These are phyloP conservation scores for Leucoraja erinaceus DNA, from an alignment of 2,113 vertebrate genomes.

Conservation along the genomic window DNA sequence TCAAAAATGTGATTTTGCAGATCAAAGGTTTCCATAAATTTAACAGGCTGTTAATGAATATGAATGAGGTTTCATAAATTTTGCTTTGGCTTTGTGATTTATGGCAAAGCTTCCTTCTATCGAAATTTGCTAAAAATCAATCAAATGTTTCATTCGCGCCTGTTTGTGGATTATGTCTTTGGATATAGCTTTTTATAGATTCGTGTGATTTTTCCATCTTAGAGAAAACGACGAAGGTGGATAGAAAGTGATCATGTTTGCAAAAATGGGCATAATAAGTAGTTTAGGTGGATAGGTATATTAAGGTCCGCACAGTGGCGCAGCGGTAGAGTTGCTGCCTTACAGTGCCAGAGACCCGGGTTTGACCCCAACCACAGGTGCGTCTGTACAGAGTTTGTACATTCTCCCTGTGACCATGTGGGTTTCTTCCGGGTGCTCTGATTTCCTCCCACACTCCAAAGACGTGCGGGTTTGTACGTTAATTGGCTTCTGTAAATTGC, in stretches of 20 bases:
- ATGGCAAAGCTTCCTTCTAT: conserved; percentile 58
- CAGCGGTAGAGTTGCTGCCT: too few species aligned
- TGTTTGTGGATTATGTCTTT: not conserved
- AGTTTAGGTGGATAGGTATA: not conserved
- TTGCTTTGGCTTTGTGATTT: conserved; percentile 58
- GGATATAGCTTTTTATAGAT: not conserved
- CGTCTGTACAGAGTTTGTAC: too few species aligned
- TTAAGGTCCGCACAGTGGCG: too few species aligned
- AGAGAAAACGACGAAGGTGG: not conserved
- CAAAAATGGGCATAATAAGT: not conserved
- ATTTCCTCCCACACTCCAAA: too few species aligned
- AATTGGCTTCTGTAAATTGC: too few species aligned
- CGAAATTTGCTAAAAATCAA: conserved; percentile 57
- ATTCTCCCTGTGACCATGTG: too few species aligned
- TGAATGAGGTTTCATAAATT: conserved; percentile 55
- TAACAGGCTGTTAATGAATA: conserved; percentile 61
- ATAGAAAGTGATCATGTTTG: not conserved
- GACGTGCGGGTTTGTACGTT: too few species aligned
- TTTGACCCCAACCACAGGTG: too few species aligned
- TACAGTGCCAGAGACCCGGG: too few species aligned
- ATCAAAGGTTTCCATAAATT: conserved; percentile 62
- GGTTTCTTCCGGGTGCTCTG: too few species aligned
- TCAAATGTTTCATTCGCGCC: conserved; percentile 48
- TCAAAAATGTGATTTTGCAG: conserved; percentile 60
- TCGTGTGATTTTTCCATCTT: not conserved